These are phyloP conservation scores for Chalcis sispes DNA, from an alignment of 2,888 invertebrate species.

Conservation along the genomic window DNA sequence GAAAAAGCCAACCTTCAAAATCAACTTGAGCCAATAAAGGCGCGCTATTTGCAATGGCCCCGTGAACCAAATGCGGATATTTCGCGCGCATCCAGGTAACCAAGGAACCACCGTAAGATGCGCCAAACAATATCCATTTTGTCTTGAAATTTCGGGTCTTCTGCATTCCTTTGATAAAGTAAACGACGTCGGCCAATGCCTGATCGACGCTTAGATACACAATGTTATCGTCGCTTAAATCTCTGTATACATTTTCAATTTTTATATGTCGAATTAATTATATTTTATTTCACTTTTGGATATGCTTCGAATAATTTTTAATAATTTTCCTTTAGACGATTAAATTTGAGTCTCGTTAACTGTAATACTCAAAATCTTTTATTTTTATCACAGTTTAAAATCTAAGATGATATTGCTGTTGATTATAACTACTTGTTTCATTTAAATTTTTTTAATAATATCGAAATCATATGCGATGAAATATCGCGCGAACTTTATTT, in stretches of 20 bases:
- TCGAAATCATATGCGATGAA: neutral
- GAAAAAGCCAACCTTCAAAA: conserved; percentile 82
- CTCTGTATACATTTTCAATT: too few relatives aligned
- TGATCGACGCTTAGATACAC: conserved; percentile 87
- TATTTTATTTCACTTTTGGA: too few relatives aligned
- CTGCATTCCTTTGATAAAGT: conserved; percentile 87
- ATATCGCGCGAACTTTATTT: neutral
- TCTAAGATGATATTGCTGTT: too few relatives aligned
- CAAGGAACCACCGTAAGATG: conserved; percentile 94
- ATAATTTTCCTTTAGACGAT: too few relatives aligned
- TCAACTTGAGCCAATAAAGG: conserved; percentile 90
- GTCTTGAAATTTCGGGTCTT: conserved; percentile 79
- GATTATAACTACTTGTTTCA: neutral
- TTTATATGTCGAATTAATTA: too few relatives aligned
- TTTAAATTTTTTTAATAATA: neutral
- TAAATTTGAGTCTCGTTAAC: too few relatives aligned
- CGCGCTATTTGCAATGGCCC: conserved; percentile 92
- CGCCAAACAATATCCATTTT: conserved; percentile 96
- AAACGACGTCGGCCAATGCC: conserved; percentile 90
- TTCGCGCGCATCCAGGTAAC: conserved; percentile 93
- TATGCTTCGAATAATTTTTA: too few relatives aligned
- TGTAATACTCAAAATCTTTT: too few relatives aligned
- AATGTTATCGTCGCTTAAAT: conserved; percentile 87
- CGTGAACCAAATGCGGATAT: conserved; percentile 91
- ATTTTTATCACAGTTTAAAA: neutral